Conservation (phyloP, 1,140 invertebrate species). For the Euura saliciscinereae region DNA sequence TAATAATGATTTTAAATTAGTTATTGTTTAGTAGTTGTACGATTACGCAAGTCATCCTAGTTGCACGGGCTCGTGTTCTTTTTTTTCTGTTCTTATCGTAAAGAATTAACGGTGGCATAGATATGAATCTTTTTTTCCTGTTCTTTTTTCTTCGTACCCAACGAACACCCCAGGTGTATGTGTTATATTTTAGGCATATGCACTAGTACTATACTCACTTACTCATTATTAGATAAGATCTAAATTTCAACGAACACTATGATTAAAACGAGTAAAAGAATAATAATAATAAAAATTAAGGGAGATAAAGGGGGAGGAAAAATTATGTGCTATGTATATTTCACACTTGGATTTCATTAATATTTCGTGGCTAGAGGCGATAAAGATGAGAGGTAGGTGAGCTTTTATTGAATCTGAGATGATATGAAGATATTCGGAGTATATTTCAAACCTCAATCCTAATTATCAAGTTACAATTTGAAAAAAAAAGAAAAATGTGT, state of each 20-base stretch:
- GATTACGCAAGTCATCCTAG: background rate
- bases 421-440: too few relatives aligned
- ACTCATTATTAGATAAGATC: background rate
- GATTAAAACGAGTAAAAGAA: background rate
- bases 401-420: too few relatives aligned
- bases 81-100: too few relatives aligned
- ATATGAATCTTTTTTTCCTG: background rate
- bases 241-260: background rate
- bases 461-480: too few relatives aligned
- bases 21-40: background rate
- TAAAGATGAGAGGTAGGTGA: too few relatives aligned
- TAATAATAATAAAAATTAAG: too few relatives aligned
- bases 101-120: background rate
- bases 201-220: background rate
- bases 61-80: background rate
- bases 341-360: too few relatives aligned
- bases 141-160: background rate
- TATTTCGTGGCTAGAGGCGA: too few relatives aligned
- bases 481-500: too few relatives aligned
- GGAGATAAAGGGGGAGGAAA: too few relatives aligned
- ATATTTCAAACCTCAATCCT: too few relatives aligned
- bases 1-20: background rate
- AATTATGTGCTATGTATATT: too few relatives aligned
- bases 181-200: background rate
- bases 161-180: background rate